These are phyloP conservation scores for Catamblyrhynchus diadema DNA, from an alignment of 2,797 vertebrate species.

Conservation along the genomic window DNA sequence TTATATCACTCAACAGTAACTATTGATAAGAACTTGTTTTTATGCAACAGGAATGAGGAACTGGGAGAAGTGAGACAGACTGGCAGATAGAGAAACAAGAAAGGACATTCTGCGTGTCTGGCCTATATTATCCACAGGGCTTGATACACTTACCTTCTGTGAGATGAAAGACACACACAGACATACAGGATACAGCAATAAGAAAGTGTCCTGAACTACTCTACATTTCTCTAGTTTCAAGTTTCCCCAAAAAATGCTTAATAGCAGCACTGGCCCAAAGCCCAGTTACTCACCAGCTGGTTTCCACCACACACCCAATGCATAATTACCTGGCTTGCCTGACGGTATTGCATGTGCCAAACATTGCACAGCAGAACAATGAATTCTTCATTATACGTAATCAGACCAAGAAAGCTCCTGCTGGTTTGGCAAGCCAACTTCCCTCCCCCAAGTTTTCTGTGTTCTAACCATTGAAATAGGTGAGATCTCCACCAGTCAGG, in stretches of 20 bases:
- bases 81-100: not conserved
- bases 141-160: not conserved
- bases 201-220: not conserved
- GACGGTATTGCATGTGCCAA: rapidly evolving
- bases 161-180: not conserved
- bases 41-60: not conserved
- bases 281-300: not conserved
- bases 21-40: not conserved
- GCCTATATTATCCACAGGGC: not conserved
- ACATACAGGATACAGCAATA: not conserved
- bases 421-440: not conserved
- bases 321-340: not conserved
- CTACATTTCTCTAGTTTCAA: not conserved
- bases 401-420: not conserved
- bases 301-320: not conserved
- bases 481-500: not conserved
- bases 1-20: not conserved
- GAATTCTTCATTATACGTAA: not conserved
- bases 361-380: not conserved
- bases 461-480: not conserved
- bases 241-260: not conserved
- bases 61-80: not conserved
- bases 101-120: not conserved
- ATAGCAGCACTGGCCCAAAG: not conserved
- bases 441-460: not conserved